A percentile compares a stretch with the other conserved stretches of the same genome.
Conservation (phyloP, 2,113 vertebrate species). For the Potamarius usumacintae region DNA sequence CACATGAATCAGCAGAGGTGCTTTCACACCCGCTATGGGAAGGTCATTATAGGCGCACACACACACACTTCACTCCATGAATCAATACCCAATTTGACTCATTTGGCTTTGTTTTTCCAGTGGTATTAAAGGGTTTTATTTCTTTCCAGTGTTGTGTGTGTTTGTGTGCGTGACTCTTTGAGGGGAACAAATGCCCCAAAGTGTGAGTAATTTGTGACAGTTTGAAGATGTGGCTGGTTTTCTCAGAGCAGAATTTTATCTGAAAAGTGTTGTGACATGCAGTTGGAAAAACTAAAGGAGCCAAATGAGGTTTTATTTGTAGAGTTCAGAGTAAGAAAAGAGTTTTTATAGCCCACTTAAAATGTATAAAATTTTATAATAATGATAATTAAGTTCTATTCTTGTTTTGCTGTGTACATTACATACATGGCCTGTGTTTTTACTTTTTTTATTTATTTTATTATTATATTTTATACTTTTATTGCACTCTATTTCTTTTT, state of each 20-base stretch:
- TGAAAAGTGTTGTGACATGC: not conserved
- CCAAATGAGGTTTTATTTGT: not conserved
- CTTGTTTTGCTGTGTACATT: no score
- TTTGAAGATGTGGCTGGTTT: not conserved
- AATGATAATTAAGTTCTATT: not conserved
- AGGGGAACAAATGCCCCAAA: not conserved
- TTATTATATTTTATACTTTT: no score
- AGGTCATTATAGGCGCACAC: not conserved
- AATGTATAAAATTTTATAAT: not conserved
- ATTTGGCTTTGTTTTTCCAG: slow-evolving; percentile 71
- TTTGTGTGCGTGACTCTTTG: not conserved
- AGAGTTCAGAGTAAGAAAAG: not conserved
- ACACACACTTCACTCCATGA: slow-evolving; percentile 57
- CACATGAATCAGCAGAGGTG: not conserved
- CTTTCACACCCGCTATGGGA: not conserved
- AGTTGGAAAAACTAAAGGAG: not conserved
- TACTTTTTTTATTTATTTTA: no score
- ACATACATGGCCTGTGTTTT: no score
- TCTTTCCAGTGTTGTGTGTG: not conserved
- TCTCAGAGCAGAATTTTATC: not conserved
- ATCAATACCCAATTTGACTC: slow-evolving; percentile 78
- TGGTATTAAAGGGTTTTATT: slow-evolving; percentile 69
- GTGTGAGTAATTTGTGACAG: not conserved
- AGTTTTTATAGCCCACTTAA: not conserved
- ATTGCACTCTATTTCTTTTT: no score